Evolutionary conservation across 2,797 vertebrate genomes (phyloP).

Genomic region (Pempheris klunzingeri): DNA sequence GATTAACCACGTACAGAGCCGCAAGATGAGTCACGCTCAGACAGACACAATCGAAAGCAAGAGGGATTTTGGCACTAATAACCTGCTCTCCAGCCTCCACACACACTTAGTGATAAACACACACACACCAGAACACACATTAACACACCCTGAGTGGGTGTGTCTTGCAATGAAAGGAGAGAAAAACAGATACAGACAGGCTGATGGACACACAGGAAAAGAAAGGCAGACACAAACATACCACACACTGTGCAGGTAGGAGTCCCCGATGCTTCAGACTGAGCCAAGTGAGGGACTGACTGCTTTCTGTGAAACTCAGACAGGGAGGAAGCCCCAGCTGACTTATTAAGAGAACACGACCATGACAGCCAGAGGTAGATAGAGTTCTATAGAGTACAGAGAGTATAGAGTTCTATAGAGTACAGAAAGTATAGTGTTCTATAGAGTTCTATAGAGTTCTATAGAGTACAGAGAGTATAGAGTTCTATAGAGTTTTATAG

Average conservation of each 20-base stretch:
- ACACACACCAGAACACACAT: slow-evolving; percentile 35
- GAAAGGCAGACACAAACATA: slow-evolving; percentile 33
- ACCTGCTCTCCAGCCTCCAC: slow-evolving; percentile 40
- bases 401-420: no score
- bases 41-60: slow-evolving; percentile 81
- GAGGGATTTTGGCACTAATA: slow-evolving; percentile 53
- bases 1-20: slow-evolving; percentile 47
- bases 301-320: no score
- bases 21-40: slow-evolving; percentile 68
- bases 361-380: no score
- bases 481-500: no score
- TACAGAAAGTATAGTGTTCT: no score
- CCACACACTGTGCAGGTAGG: slow-evolving; percentile 9
- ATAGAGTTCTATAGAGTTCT: no score
- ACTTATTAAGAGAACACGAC: no score
- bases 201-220: slow-evolving; percentile 29
- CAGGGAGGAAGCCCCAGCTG: no score
- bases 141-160: slow-evolving; percentile 73
- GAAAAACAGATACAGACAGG: slow-evolving; percentile 43
- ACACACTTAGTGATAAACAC: slow-evolving; percentile 30
- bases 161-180: slow-evolving; percentile 40
- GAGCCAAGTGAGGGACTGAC: not conserved
- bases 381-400: no score
- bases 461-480: no score
- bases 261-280: not conserved